Evolutionary conservation across 1,140 invertebrate species (phyloP).

Genomic region (Lerema accius): DNA sequence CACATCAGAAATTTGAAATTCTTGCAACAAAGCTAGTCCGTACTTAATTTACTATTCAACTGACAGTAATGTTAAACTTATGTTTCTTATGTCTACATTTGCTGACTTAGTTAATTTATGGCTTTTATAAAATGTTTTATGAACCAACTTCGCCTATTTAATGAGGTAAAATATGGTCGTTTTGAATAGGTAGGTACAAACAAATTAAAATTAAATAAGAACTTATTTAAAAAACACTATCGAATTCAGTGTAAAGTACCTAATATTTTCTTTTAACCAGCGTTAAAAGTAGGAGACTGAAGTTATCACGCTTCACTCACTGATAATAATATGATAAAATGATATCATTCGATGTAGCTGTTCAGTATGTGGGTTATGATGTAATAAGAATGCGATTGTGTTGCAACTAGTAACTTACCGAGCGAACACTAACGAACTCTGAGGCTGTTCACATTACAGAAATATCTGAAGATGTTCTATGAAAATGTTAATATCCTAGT

Average conservation of each 20-base stretch:
- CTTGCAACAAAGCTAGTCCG: not conserved
- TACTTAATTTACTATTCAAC: not conserved
- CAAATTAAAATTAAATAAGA: no score
- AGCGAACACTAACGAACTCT: slow-evolving; percentile 21
- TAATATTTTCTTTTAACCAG: slow-evolving; percentile 1
- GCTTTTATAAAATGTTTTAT: no score
- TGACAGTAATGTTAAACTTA: no score
- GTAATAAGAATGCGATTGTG: slow-evolving; percentile 44
- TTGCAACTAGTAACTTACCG: slow-evolving; percentile 36
- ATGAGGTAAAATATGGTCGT: no score
- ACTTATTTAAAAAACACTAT: no score
- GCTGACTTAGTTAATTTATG: no score
- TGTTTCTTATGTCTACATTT: no score
- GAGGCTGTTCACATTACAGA: slow-evolving; percentile 17
- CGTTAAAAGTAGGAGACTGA: slow-evolving; percentile 24
- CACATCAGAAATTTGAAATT: not conserved
- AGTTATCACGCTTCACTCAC: slow-evolving; percentile 38
- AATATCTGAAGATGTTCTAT: slow-evolving; percentile 19
- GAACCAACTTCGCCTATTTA: no score
- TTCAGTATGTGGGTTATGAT: slow-evolving; percentile 45
- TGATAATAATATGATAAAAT: slow-evolving; percentile 40
- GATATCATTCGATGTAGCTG: slow-evolving; percentile 43
- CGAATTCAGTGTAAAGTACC: no score
- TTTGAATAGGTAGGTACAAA: no score
- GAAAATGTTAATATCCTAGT: slow-evolving; percentile 25